These are phyloP conservation scores for Apostichopus parvimensis DNA, from an alignment of 35 echinoderm and acorn worm species.

Conservation along the genomic window DNA sequence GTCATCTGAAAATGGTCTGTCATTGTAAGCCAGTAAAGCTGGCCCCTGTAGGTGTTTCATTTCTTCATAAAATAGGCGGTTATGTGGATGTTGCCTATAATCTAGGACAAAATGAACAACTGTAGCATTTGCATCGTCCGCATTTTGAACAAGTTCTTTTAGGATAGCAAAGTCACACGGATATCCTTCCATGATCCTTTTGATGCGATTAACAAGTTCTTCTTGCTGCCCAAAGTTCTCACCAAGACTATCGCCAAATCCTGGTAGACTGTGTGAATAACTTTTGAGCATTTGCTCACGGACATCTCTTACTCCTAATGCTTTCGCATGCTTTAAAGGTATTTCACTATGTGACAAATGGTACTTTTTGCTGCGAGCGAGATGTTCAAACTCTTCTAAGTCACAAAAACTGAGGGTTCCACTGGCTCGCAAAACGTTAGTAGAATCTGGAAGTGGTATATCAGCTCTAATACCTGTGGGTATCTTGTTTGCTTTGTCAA, in stretches of 20 bases:
- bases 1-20: slow-evolving; percentile 70
- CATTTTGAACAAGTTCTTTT: slow-evolving; percentile 96
- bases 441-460: slow-evolving; percentile 54
- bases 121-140: slow-evolving; percentile 89
- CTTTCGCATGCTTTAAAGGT: slow-evolving; percentile 24
- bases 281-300: slow-evolving; percentile 46
- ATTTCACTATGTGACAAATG: slow-evolving; percentile 26
- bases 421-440: not conserved
- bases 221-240: slow-evolving; percentile 82
- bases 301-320: slow-evolving; percentile 52
- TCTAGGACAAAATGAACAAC: slow-evolving; percentile 92
- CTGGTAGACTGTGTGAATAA: slow-evolving; percentile 32
- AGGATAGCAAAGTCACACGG: slow-evolving; percentile 69
- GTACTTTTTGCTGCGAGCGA: not conserved
- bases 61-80: slow-evolving; percentile 52
- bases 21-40: slow-evolving; percentile 81
- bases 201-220: slow-evolving; percentile 76
- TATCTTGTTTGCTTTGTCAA: not conserved
- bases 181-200: slow-evolving; percentile 72
- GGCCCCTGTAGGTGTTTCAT: slow-evolving; percentile 73
- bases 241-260: not conserved
- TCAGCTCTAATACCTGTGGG: not conserved
- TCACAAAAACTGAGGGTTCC: slow-evolving; percentile 51
- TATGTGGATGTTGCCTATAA: slow-evolving; percentile 25
- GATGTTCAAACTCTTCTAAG: slow-evolving; percentile 44